Evolutionary conservation across 2,888 invertebrate species (phyloP), one percentile per base, ranked within the genome.

Genomic region (Meiosimyza platycephala): DNA sequence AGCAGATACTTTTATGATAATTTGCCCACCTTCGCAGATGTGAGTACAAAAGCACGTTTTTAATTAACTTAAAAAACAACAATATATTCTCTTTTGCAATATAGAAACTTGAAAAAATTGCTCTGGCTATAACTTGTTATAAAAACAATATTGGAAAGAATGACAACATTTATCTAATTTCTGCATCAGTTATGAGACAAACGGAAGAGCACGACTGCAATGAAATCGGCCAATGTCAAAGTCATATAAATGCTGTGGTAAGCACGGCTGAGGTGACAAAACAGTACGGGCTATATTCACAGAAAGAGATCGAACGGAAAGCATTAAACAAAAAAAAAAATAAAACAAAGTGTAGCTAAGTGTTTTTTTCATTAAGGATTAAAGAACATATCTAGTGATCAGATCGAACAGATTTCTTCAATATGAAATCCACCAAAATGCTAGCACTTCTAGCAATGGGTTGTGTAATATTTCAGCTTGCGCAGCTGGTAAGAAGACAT

Each of bases 351-450:
- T 40, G 40, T 40, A 9, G 6, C 40, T 9, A 9, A 40, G 40
- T 40, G 40, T 40, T 28, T 28, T 28, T 28, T 4, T 12, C 9
- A 55, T 55, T 6, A 16, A 18, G 18, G 28, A 28, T 18, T 22
- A 0, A 22, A 4, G 2, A 13, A 54, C 54, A 18, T 7, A 12
- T 16, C 47, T 6, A 22, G 40, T 63, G 18, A 16, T 0, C 48
- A 9, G n/a, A n/a, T 40, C 0, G 9, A 40, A 40, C 28, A 9
- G 3, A 9, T 40, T 28, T 59, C 7, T 22, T n/a, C 28, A 57
- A 65, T 57, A 71, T 71, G 71, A 48, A 28, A 22, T 28, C 50
- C 15, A 64, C 22, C 18, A 55, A 51, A 71, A 48, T 66, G 50
- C 52, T 54, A 33, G 40, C 28, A 18, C 2, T 52, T 16, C 48